These are phyloP conservation scores for Distichodus sexfasciatus DNA, from an alignment of 2,797 vertebrate species.

Conservation along the genomic window DNA sequence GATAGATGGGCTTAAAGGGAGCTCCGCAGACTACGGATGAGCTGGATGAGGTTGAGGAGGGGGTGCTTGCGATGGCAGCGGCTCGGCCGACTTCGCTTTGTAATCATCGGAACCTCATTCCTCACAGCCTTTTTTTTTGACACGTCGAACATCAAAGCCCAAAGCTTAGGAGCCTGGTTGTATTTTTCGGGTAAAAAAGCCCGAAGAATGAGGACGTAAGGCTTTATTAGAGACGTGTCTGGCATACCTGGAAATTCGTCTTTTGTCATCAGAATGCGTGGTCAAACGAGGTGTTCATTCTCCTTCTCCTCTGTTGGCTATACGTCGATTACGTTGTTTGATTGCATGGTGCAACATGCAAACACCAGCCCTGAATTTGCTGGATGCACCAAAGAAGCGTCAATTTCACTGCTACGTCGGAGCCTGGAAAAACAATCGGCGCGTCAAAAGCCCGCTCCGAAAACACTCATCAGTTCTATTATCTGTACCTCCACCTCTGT, in stretches of 20 bases:
- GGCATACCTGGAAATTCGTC: not conserved
- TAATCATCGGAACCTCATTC: conserved; percentile 66
- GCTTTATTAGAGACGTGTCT: conserved; percentile 43
- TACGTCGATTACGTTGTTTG: conserved; percentile 48
- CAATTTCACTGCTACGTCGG: not conserved
- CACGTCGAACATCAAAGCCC: conserved; percentile 63
- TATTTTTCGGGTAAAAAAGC: conserved; percentile 63
- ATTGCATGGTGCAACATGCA: conserved; percentile 21
- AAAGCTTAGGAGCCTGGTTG: conserved; percentile 54
- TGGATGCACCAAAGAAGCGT: not conserved
- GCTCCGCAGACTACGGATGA: conserved; percentile 51
- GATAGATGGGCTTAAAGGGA: conserved; percentile 63
- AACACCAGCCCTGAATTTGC: no score
- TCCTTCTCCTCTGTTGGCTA: not conserved
- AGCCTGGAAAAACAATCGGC: conserved; percentile 24
- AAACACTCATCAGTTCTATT: conserved; percentile 19
- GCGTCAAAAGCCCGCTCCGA: conserved; percentile 17
- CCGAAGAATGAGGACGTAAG: conserved; percentile 57
- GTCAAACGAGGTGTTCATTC: conserved; percentile 1
- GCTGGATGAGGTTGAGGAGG: conserved; percentile 52
- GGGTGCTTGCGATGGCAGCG: conserved; percentile 43
- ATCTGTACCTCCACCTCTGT: conserved; percentile 21
- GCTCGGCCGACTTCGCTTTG: conserved; percentile 65
- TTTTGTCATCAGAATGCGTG: conserved; percentile 16
- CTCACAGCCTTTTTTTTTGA: conserved; percentile 61